A percentile compares a stretch with the other conserved stretches of the same genome.
Conservation (phyloP, 2,888 invertebrate genomes). For the Megaustenia siamemsis region DNA sequence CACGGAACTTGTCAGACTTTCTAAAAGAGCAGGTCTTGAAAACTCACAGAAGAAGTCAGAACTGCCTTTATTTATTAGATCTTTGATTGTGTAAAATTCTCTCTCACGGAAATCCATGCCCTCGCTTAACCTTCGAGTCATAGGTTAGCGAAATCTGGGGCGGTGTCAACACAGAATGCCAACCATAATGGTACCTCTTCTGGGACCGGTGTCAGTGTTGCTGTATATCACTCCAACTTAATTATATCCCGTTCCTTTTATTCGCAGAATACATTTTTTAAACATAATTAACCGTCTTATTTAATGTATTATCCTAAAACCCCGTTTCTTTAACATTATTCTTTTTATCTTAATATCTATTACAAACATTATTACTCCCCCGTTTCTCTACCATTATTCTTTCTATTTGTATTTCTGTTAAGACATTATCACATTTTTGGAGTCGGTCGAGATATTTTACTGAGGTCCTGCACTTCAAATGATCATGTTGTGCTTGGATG, state of each 20-base stretch:
- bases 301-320: no score
- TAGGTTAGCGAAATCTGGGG: slow-evolving; percentile 1
- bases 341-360: no score
- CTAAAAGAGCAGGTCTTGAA: background rate
- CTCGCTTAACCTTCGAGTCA: background rate
- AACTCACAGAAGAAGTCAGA: background rate
- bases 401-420: no score
- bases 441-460: no score
- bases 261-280: slow-evolving; percentile 2
- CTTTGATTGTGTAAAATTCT: slow-evolving; percentile 23
- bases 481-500: no score
- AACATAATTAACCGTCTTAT: background rate
- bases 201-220: slow-evolving; percentile 12
- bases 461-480: no score
- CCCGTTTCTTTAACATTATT: no score
- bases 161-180: slow-evolving; percentile 50
- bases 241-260: slow-evolving; percentile 19
- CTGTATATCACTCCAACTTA: slow-evolving; percentile 2
- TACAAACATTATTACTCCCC: no score
- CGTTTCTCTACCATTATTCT: no score
- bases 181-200: slow-evolving; percentile 39
- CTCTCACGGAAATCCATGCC: slow-evolving; percentile 14
- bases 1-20: background rate
- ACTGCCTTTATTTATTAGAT: slow-evolving; percentile 31
- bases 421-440: no score